Evolutionary conservation across 2,113 vertebrate genomes (phyloP).

Genomic region (Oceanites oceanicus): DNA sequence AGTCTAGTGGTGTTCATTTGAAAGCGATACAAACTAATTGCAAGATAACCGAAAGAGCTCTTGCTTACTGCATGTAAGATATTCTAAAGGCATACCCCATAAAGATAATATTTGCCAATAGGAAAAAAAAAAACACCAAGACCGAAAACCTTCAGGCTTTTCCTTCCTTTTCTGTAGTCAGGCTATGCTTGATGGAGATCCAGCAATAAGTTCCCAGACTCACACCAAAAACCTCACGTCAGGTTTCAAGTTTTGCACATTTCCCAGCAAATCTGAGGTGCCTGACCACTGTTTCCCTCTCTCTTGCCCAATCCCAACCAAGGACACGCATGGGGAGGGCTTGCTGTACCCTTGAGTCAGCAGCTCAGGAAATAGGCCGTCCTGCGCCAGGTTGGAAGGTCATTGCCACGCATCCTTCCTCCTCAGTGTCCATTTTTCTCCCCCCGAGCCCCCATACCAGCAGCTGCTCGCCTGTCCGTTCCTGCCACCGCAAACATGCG

Average conservation of each 20-base stretch:
- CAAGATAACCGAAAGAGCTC: not conserved
- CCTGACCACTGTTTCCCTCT: conserved; percentile 28
- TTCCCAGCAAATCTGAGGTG: conserved; percentile 32
- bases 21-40: not conserved
- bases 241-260: conserved; percentile 20
- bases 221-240: not conserved
- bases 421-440: conserved; percentile 59
- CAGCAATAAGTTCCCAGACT: not conserved
- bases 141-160: not conserved
- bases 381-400: conserved; percentile 61
- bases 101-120: not conserved
- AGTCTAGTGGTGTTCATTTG: not conserved
- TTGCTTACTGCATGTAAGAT: not conserved
- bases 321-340: conserved; percentile 32
- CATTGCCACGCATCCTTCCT: conserved; percentile 70
- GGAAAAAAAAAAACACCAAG: not conserved
- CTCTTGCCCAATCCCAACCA: conserved; percentile 45
- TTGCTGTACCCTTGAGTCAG: conserved; percentile 49
- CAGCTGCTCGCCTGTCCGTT: conserved; percentile 32
- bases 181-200: conserved; percentile 23
- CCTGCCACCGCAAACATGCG: not conserved
- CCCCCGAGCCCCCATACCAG: conserved; percentile 28
- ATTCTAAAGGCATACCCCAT: not conserved
- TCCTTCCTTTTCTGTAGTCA: conserved; percentile 30
- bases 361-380: conserved; percentile 52